Conservation (phyloP, 2,113 vertebrate species). For the Mormyrus lacerda region DNA sequence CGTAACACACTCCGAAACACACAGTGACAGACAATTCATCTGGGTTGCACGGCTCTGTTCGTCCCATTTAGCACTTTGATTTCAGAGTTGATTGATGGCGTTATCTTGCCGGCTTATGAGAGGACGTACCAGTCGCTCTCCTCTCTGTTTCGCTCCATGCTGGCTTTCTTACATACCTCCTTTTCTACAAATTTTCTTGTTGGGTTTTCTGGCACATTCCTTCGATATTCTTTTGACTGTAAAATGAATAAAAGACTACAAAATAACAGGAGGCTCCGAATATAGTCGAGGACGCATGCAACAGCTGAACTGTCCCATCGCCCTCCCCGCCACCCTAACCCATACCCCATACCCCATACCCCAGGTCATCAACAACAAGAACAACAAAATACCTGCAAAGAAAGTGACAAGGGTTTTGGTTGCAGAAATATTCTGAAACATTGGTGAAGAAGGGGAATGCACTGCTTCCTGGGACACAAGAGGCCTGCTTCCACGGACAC, state of each 20-base stretch:
- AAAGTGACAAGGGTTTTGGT: conserved; percentile 54
- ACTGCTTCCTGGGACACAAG: conserved; percentile 64
- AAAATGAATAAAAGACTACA: conserved; percentile 99
- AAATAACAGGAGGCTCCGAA: conserved; percentile 98
- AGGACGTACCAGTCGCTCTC: conserved; percentile 55
- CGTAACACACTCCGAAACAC: conserved; percentile 41
- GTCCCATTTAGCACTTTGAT: conserved; percentile 56
- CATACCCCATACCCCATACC: conserved; percentile 40
- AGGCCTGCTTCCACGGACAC: conserved; percentile 69
- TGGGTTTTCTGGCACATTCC: conserved; percentile 99
- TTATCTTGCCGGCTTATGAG: conserved; percentile 47
- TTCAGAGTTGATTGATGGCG: conserved; percentile 51
- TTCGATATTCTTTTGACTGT: conserved; percentile 99
- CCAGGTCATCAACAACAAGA: conserved; percentile 52
- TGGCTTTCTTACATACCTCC: conserved; percentile 96
- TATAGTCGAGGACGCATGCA: conserved; percentile 85
- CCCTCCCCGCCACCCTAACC: conserved; percentile 30
- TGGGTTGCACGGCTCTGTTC: conserved; percentile 49
- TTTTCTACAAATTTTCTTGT: conserved; percentile 99
- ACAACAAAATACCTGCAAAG: conserved; percentile 60
- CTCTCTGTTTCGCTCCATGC: conserved; percentile 49
- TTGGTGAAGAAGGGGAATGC: conserved; percentile 56
- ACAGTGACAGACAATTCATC: conserved; percentile 37
- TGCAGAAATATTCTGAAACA: conserved; percentile 68
- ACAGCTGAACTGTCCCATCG: conserved; percentile 60